Evolutionary conservation across 1,140 invertebrate genomes (phyloP).

Genomic region (Diploscapter pachys): DNA sequence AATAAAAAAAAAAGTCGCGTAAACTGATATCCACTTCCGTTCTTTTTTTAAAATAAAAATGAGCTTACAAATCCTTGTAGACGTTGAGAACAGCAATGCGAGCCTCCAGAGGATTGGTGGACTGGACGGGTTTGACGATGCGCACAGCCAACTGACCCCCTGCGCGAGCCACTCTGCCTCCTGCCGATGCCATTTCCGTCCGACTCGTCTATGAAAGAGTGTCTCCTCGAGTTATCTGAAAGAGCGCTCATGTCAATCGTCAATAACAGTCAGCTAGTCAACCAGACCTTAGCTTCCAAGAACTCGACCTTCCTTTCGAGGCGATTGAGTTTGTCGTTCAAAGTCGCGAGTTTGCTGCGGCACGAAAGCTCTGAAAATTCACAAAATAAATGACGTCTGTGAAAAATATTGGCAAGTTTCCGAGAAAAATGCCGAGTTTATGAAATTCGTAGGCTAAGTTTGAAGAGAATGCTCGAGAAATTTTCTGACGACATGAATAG

Average conservation of each 20-base stretch:
- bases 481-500: no score
- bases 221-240: constrained; percentile 32
- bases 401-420: background rate
- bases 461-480: no score
- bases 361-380: constrained; percentile 81
- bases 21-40: no score
- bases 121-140: constrained; percentile 43
- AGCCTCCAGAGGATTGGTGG: constrained; percentile 38
- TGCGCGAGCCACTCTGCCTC: constrained; percentile 24
- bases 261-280: constrained; percentile 6
- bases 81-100: constrained; percentile 38
- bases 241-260: background rate
- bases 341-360: constrained; percentile 79
- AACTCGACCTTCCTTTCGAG: constrained; percentile 94
- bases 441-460: no score
- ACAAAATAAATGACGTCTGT: background rate
- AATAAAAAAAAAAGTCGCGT: constrained; percentile 22
- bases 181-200: constrained; percentile 7
- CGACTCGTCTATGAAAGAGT: constrained; percentile 26
- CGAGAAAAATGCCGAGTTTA: no score
- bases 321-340: constrained; percentile 90
- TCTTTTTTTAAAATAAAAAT: background rate
- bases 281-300: constrained; percentile 49
- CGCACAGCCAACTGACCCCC: constrained; percentile 11
- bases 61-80: constrained; percentile 49